Evolutionary conservation across 2,113 vertebrate species (phyloP), one percentile per base, ranked within the genome.

Genomic region (Passer montanus): DNA sequence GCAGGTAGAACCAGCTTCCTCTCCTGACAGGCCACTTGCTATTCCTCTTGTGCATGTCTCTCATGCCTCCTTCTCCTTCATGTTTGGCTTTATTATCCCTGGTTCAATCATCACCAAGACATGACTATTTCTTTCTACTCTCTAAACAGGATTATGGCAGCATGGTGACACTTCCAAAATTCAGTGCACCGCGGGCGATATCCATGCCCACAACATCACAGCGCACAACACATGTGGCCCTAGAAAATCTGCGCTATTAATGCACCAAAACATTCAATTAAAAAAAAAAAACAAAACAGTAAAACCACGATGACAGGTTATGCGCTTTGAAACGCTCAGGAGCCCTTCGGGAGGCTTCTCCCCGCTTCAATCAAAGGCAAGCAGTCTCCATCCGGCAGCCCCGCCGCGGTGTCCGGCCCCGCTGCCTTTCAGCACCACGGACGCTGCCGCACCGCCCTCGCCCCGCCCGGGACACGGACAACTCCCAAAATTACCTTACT

Each of bases 391-490:
- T n/a, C 28, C 37, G 2, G 2, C 28, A 14, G 5, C 26, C 11
- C n/a, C 13, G n/a, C 15, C 3, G 5, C 2, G 4, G 24, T 0
- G 15, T 0, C 10, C 1, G 66, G 27, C 2, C 23, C 68, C 30
- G 49, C 41, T 1, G 59, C 56, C 31, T 56, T 96, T 87, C 95
- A 96, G 93, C 92, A 94, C 92, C 92, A 90, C 53, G 78, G 95
- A 94, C 63, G 33, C 44, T 21, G 59, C 60, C 23, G 22, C 68
- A 24, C 1, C 52, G 15, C 27, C 20, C 41, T 20, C 15, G 2
- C 60, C 41, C 33, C n/a, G 5, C 47, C 46, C 10, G 13, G 31
- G 17, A 67, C 13, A 22, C 1, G 3, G 33, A 3, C 5, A 26
- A 0, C 37, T 22, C 33, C 18, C 17, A 11, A 13, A 75, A 62